Percentiles rank a stretch among this genome's conserved stretches.
These are phyloP conservation scores for Lacanobia wlatinum DNA, from an alignment of 2,888 invertebrate species.

Conservation along the genomic window DNA sequence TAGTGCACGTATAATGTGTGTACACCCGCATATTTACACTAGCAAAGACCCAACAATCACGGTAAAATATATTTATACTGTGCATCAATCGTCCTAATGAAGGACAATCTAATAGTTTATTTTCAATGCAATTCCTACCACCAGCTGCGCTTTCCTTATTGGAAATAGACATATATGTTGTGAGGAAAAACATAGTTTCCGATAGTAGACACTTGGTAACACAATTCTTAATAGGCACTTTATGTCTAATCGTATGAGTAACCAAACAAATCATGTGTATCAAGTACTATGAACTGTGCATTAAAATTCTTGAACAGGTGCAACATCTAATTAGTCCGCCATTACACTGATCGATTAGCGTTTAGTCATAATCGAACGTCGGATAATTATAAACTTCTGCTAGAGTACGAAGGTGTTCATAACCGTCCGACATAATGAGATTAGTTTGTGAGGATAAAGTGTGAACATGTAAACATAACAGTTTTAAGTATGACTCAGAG, in stretches of 20 bases:
- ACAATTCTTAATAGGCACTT: not conserved
- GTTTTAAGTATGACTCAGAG: constrained; percentile 28
- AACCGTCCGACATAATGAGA: constrained; percentile 13
- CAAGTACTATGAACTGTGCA: not conserved
- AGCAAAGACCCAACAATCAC: not conserved
- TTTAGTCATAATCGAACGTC: constrained; percentile 18
- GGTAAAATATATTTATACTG: no score
- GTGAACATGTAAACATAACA: constrained; percentile 27
- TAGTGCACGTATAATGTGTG: constrained; percentile 4
- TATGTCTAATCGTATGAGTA: not conserved
- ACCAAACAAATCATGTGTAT: constrained; percentile 19
- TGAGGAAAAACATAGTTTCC: not conserved
- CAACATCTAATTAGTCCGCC: constrained; percentile 36
- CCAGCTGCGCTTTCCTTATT: not conserved
- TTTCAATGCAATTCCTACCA: not conserved
- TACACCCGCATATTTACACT: constrained; percentile 4
- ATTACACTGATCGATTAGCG: constrained; percentile 25
- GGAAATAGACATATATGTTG: not conserved
- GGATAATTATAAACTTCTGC: constrained; percentile 25
- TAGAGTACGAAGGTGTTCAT: not conserved
- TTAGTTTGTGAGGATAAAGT: constrained; percentile 15
- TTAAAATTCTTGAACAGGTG: constrained; percentile 26
- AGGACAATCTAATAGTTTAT: not conserved
- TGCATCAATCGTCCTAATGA: constrained; percentile 9
- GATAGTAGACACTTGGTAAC: not conserved